Base-by-base conservation (phyloP, 2,888 invertebrate genomes). In the Drosophila mayaguana region DNA sequence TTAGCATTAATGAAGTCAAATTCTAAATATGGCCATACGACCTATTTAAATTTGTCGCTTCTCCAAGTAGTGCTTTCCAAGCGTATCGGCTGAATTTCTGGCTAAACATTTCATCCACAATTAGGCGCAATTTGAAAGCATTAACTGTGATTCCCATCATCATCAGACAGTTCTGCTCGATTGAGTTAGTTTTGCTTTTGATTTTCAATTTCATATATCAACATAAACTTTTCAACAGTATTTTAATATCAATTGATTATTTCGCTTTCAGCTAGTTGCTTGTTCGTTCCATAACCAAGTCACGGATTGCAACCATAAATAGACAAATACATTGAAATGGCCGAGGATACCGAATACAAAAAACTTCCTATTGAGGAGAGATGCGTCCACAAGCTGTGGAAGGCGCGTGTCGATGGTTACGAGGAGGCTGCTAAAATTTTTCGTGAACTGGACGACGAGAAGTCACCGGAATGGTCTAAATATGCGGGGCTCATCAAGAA, bases 371-470 rank as follows among this genome's bases (percentile, higher is more conserved):
- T 97, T 51, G 98, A 99, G 80, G 98, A 99, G 67, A 95, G 97
- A 92, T 97, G 97, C 92, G 95, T 96, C 18, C 98, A 99, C 93
- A 99, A 98, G 94, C 93, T 96, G 63, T 99, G 99, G 99, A 98
- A 98, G 93, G 99, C 98, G 6, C 95, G 99, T 78, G 95, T 98
- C 2, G 96, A 96, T 79, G 99, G 98, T 0, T 99, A 98, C 88
- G 98, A 98, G 92, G 98, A 98, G 92, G 97, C 97, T 0, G 95
- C 96, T 9, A 98, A 97, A 92, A 94, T 97, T 18, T 98, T 99
- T 93, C 95, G 96, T 77, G 96, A 96, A 90, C 96, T 97, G 81
- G 96, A 96, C 89, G 98, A 98, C 93, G 98, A 98, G 91, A 98
- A 98, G 92, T 97, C 97, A 43, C 96, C 97, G 0, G 98, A 98